Conservation (phyloP, 1,140 invertebrate genomes). For the Lordiphosa mommai region DNA sequence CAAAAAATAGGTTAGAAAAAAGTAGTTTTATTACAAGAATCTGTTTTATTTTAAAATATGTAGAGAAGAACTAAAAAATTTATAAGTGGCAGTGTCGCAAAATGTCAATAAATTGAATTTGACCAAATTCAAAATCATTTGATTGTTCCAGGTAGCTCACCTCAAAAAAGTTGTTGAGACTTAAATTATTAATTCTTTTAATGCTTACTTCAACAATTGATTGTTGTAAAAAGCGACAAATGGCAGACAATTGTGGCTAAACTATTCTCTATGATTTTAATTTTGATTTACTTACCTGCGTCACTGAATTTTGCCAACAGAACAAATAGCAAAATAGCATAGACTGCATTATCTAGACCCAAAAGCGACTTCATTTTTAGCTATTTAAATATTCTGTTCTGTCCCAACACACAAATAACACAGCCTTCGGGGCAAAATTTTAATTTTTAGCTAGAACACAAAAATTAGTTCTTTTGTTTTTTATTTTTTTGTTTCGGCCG, state of each 20-base stretch:
- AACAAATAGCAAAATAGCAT: conserved; percentile 42
- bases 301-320: conserved; percentile 42
- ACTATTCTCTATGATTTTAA: neutral
- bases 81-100: too few species aligned
- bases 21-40: too few species aligned
- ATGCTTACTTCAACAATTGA: too few species aligned
- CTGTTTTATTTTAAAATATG: too few species aligned
- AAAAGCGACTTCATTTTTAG: conserved; percentile 55
- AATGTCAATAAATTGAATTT: too few species aligned
- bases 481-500: neutral
- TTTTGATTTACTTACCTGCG: conserved; percentile 51
- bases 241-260: neutral
- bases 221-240: too few species aligned
- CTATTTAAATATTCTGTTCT: conserved; percentile 7
- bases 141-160: too few species aligned
- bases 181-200: too few species aligned
- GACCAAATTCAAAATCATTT: too few species aligned
- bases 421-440: neutral
- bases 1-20: too few species aligned
- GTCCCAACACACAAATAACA: neutral
- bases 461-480: conserved; percentile 23
- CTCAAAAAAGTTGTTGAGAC: too few species aligned
- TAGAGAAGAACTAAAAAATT: too few species aligned
- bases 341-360: conserved; percentile 33
- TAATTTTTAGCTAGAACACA: neutral